phyloP scores from a whole-genome alignment of 2,113 vertebrate genomes.

The Sturnus vulgaris region DNA sequence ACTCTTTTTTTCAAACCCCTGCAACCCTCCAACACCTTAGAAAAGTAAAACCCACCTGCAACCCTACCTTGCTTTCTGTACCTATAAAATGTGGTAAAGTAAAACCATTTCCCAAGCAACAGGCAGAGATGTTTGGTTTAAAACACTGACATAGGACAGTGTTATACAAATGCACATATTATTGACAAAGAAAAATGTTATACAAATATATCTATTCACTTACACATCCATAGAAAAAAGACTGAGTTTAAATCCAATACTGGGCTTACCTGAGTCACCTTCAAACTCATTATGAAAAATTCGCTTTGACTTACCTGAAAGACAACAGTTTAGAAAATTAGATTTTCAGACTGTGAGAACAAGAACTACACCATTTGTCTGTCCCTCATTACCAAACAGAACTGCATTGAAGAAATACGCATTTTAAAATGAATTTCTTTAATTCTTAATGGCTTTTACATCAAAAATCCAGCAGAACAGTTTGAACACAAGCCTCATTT shows the following conservation, averaged over 20 bases:
- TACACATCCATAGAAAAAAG: background rate
- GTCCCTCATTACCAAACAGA: background rate
- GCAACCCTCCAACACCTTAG: background rate
- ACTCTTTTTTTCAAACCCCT: background rate
- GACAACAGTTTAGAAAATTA: constrained; percentile 6
- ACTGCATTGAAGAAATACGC: background rate
- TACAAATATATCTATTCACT: background rate
- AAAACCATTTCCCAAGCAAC: background rate
- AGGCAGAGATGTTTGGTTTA: background rate
- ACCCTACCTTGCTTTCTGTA: background rate
- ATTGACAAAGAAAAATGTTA: background rate
- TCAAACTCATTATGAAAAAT: background rate
- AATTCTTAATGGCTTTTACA: background rate
- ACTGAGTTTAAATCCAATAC: background rate
- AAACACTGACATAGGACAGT: background rate
- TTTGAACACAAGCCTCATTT: background rate
- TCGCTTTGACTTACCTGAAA: constrained; percentile 57
- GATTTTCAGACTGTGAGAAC: background rate
- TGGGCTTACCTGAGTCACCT: constrained; percentile 31
- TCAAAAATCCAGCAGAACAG: background rate
- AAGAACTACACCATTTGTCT: background rate
- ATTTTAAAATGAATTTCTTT: background rate
- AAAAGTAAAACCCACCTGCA: background rate
- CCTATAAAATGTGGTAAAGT: background rate
- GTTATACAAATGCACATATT: background rate